Conservation (phyloP, 2,888 invertebrate genomes). For the Slavum lentiscoides region DNA sequence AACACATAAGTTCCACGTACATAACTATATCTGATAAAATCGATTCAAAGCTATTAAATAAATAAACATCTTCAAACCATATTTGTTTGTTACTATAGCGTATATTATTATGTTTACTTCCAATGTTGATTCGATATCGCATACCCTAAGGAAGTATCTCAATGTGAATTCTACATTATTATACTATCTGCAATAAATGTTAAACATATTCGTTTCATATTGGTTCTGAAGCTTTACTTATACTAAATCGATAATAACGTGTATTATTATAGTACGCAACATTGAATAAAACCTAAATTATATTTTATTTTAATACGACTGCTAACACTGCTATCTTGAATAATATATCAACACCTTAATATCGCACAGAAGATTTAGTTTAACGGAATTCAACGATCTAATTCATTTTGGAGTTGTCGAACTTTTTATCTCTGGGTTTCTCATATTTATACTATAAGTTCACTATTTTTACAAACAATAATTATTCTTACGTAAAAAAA, state of each 20-base stretch:
- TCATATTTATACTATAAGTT: not conserved
- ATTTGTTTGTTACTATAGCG: too few relatives aligned
- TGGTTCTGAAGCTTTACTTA: not conserved
- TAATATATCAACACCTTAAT: not conserved
- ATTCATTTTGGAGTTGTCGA: not conserved
- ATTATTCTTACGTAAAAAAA: not conserved
- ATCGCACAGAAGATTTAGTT: not conserved
- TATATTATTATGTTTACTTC: too few relatives aligned
- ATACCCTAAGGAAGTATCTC: not conserved
- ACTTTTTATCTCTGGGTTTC: not conserved
- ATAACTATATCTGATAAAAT: too few relatives aligned
- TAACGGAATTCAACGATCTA: not conserved
- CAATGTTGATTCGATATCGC: too few relatives aligned
- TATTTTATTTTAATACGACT: not conserved
- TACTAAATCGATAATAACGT: not conserved
- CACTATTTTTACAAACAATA: not conserved
- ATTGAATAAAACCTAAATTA: not conserved
- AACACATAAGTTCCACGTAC: too few relatives aligned
- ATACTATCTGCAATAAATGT: not conserved
- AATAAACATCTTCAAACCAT: too few relatives aligned
- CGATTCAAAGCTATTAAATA: too few relatives aligned
- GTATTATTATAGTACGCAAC: not conserved
- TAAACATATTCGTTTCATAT: not conserved
- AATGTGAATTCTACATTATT: not conserved
- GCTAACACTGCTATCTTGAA: not conserved